Base-by-base conservation (phyloP, 2,888 invertebrate species). In the Crossocerus cetratus region DNA sequence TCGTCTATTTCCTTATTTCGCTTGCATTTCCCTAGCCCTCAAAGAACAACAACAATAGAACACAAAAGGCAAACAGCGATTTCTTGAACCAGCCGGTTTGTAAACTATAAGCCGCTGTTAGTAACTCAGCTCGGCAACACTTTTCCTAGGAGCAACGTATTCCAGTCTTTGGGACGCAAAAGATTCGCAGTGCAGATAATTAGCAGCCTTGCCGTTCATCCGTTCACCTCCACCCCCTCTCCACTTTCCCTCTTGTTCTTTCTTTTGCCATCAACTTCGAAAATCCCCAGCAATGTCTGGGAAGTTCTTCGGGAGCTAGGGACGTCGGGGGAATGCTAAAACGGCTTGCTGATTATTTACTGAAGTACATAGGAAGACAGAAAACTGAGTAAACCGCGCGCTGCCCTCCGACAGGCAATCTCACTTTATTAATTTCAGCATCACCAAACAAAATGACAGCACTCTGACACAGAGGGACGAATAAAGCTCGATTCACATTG, bases 311-410 rank as follows among this genome's bases (percentile, higher is more conserved):
- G 23, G 14, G 16, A 23, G 56, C 21, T 21, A 8, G 23, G 56
- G n/a, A 44, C 66, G 16, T 65, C 22, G 42, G 11, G 13, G 42
- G 61, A 71, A 72, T 71, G 56, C 23, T 70, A 56, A 65, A 72
- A 71, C 42, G 72, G 55, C 42, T 14, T 42, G 43, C 45, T 45
- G 65, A 61, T 72, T 72, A 71, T 65, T 72, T 53, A 53, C 44
- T 16, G 57, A 57, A 61, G 61, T 56, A 49, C 42, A 72, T 65
- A 53, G 21, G 11, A n/a, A 18, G 20, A 42, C 43, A 43, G 16
- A 18, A 42, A 58, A n/a, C 58, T 58, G 43, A 57, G 32, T 57
- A 57, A 57, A 32, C 23, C 56, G 16, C 22, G 14, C 23, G 14
- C 32, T 8, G 3, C 32, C 14, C 16, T 32, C 32, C 32, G 56